Conservation (phyloP, 2,113 vertebrate genomes). For the Podarcis cretensis region DNA sequence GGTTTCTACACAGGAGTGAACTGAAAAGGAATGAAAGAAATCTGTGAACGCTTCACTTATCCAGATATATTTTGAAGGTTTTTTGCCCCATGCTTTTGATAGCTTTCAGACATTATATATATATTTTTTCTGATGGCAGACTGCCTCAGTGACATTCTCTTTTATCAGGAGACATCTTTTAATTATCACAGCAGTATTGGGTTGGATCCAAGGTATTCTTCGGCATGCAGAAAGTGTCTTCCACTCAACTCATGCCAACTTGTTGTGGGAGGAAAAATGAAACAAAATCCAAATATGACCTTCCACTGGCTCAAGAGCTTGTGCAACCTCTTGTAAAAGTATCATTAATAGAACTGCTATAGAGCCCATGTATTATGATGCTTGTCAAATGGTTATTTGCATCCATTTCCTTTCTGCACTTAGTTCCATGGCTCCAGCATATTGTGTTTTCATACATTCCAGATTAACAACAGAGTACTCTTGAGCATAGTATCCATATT, state of each 20-base stretch:
- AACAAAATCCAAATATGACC: background rate
- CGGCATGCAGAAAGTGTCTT: background rate
- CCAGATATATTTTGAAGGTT: background rate
- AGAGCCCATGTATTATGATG: background rate
- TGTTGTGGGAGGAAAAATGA: background rate
- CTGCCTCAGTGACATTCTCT: background rate
- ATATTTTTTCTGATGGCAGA: background rate
- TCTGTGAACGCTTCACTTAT: background rate
- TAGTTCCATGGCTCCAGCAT: background rate
- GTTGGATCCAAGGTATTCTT: background rate
- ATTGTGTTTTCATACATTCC: background rate
- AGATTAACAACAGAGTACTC: background rate
- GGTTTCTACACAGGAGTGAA: background rate
- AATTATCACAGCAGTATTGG: background rate
- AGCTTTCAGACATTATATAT: background rate
- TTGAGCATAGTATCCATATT: background rate
- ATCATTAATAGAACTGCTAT: background rate
- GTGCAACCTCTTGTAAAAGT: background rate
- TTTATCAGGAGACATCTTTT: background rate
- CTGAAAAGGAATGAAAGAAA: conserved; percentile 17
- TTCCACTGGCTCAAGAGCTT: background rate
- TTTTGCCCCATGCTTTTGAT: background rate
- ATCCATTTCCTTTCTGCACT: background rate
- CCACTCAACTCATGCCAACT: background rate
- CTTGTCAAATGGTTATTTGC: background rate